Percentiles rank a stretch among this genome's conserved stretches.
These are phyloP conservation scores for Temnothorax ravouxi DNA, from an alignment of 2,888 invertebrate genomes.

Conservation along the genomic window DNA sequence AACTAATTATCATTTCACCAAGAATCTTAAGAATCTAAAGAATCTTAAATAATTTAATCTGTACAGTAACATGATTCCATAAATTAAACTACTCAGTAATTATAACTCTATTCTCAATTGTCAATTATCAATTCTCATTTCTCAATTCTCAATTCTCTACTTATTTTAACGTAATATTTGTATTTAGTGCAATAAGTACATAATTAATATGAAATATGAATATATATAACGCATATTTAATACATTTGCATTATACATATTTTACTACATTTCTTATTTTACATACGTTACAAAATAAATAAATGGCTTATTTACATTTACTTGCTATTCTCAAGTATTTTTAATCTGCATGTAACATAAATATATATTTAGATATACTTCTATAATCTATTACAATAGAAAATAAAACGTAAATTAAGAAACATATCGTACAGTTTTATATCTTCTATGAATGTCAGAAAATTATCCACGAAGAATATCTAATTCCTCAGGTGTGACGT, in stretches of 20 bases:
- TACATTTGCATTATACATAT: neutral
- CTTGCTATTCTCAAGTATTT: neutral
- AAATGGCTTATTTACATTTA: neutral
- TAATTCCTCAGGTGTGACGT: conserved; percentile 92
- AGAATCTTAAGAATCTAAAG: too few relatives aligned
- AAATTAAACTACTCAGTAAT: too few relatives aligned
- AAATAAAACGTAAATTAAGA: neutral
- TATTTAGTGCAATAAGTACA: neutral
- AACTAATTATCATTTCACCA: too few relatives aligned
- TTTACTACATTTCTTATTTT: conserved; percentile 11
- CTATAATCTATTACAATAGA: neutral
- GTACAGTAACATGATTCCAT: too few relatives aligned
- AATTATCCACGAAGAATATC: conserved; percentile 88
- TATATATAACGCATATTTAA: neutral
- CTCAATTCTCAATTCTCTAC: too few relatives aligned
- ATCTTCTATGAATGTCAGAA: neutral
- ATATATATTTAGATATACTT: neutral
- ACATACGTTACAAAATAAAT: neutral
- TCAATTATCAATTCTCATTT: too few relatives aligned
- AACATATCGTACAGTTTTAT: neutral
- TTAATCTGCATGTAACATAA: too few relatives aligned
- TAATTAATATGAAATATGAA: neutral
- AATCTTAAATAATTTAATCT: too few relatives aligned
- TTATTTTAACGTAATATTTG: neutral
- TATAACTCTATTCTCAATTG: too few relatives aligned